phyloP scores from a whole-genome alignment of 37 sponge, comb jelly and placozoan genomes.

The Bolinopsis microptera region DNA sequence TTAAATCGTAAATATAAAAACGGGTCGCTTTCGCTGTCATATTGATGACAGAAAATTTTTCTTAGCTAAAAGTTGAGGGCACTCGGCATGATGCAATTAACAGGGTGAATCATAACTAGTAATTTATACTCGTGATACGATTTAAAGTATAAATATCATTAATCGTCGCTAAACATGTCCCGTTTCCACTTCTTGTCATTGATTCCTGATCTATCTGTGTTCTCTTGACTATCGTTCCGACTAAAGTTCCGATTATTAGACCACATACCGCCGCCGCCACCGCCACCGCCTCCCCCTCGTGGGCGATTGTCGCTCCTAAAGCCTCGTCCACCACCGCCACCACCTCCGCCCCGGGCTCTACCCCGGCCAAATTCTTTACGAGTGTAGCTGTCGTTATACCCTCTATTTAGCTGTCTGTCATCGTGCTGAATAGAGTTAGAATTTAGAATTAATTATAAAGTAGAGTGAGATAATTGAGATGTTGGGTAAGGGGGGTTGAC shows the following conservation, averaged over 20 bases:
- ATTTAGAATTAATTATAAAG: no score
- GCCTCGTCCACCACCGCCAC: neutral
- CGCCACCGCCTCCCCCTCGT: neutral
- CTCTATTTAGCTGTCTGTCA: constrained; percentile 26
- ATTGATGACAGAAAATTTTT: no score
- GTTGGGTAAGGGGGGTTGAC: no score
- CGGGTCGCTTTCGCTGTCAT: no score
- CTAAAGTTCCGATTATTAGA: constrained; percentile 11
- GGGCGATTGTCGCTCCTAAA: neutral
- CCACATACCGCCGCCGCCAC: constrained; percentile 36
- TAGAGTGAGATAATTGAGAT: no score
- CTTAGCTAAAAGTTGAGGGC: no score
- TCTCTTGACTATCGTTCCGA: neutral
- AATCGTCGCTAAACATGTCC: constrained; percentile 14
- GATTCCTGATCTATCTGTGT: constrained; percentile 37
- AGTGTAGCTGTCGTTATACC: constrained; percentile 43
- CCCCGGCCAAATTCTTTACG: constrained; percentile 11
- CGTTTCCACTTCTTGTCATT: constrained; percentile 61
- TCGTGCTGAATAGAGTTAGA: neutral
- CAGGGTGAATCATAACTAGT: no score
- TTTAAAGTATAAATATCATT: neutral
- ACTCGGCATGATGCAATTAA: no score
- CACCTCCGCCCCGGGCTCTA: neutral
- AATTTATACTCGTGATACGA: no score
- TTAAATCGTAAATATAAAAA: no score